These are phyloP conservation scores for Saiga tatarica DNA, from an alignment of 2,113 vertebrate species.

Conservation along the genomic window DNA sequence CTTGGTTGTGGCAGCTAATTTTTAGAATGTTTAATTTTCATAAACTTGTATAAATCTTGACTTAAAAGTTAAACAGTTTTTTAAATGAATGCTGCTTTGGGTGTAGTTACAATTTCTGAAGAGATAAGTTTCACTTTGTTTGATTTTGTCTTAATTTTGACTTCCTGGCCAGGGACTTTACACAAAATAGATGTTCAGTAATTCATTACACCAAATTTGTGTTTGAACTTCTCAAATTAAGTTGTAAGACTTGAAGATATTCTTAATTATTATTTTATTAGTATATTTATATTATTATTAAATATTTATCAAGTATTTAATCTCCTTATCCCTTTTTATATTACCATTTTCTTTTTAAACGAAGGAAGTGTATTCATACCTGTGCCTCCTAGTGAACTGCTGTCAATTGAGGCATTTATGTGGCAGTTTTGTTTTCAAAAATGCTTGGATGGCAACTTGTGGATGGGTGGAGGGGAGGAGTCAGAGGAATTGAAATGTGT, in stretches of 20 bases:
- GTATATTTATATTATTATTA: not conserved
- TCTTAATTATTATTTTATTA: not conserved
- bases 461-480: not conserved
- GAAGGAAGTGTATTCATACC: not conserved
- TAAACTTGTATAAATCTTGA: not conserved
- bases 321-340: not conserved
- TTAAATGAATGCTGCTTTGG: not conserved
- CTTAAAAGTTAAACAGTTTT: not conserved
- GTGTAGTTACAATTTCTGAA: not conserved
- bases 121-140: not conserved
- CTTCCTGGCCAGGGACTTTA: not conserved
- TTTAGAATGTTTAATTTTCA: conserved; percentile 21
- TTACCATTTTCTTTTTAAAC: not conserved
- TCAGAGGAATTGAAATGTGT: not conserved
- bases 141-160: conserved; percentile 38
- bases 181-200: not conserved
- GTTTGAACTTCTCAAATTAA: conserved; percentile 31
- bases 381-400: not conserved
- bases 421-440: not conserved
- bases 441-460: not conserved
- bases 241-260: not conserved
- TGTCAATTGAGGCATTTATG: not conserved
- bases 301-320: conserved; percentile 12
- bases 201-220: not conserved
- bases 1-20: not conserved